Conservation (phyloP, 2,797 vertebrate genomes). For the Lophius americanus region DNA sequence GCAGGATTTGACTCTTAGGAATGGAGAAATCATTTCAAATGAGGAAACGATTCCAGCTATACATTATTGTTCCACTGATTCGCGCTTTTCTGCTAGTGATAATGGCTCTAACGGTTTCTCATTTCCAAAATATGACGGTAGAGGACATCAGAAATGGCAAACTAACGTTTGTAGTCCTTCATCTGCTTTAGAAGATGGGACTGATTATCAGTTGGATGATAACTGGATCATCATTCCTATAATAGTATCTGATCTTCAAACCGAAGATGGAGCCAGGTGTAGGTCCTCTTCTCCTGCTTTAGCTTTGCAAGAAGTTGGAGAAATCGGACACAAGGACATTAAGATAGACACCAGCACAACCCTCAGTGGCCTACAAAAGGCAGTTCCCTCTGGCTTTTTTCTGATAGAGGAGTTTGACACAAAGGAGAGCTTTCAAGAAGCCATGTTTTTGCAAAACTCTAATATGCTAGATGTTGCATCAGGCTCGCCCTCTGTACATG, state of each 20-base stretch:
- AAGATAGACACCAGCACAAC: background rate
- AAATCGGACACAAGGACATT: background rate
- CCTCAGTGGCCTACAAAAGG: rapidly evolving
- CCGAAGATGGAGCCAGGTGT: background rate
- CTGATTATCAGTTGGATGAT: conserved; percentile 16
- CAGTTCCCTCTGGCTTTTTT: background rate
- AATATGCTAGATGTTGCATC: background rate
- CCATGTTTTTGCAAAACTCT: background rate
- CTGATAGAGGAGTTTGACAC: conserved; percentile 39
- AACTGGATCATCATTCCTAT: conserved; percentile 34
- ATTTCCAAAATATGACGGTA: background rate
- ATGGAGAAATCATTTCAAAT: background rate
- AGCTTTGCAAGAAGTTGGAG: background rate
- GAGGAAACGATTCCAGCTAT: background rate
- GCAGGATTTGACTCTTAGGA: background rate
- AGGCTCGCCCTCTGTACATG: background rate
- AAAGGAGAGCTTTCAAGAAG: background rate
- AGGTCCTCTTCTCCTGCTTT: no score
- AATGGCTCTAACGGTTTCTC: background rate
- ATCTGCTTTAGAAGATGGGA: background rate
- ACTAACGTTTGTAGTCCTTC: background rate
- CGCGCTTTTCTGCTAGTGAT: background rate
- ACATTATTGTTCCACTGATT: background rate
- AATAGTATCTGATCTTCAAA: background rate
- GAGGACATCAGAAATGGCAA: background rate